Evolutionary conservation across 2,113 vertebrate genomes (phyloP).

Genomic region (Daboia siamensis): DNA sequence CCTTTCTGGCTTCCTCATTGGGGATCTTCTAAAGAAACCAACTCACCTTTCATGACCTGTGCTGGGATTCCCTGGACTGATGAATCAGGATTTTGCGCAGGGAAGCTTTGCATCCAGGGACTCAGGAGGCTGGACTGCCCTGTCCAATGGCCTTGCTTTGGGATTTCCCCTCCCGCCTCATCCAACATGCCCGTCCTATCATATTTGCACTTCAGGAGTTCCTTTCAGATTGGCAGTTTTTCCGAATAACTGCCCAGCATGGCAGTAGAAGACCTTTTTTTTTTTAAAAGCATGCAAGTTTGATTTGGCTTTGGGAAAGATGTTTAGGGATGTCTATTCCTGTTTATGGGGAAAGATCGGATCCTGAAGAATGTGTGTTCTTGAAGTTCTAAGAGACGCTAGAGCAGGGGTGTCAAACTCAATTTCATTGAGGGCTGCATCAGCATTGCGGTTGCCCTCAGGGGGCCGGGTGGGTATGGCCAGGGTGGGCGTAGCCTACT

Average conservation of each 20-base stretch:
- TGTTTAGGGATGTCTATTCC: not conserved
- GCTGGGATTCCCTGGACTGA: not conserved
- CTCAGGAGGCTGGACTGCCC: not conserved
- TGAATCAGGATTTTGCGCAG: not conserved
- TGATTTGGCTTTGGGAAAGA: not conserved
- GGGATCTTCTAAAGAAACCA: no score
- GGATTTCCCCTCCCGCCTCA: no score
- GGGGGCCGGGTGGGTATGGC: no score
- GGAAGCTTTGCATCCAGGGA: rapidly evolving
- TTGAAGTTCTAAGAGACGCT: no score
- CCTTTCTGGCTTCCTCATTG: not conserved
- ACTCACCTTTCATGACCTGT: not conserved
- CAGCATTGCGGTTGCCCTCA: no score
- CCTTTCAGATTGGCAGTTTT: rapidly evolving
- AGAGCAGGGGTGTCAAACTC: no score
- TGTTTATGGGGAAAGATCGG: not conserved
- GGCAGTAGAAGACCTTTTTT: not conserved
- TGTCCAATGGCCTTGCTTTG: no score
- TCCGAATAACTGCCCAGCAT: not conserved
- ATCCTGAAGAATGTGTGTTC: no score
- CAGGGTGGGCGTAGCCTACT: no score
- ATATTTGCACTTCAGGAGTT: not conserved
- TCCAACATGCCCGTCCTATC: not conserved
- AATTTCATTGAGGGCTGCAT: no score
- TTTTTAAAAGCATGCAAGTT: not conserved